A percentile compares a stretch with the other conserved stretches of the same genome.
Evolutionary conservation across 2,797 vertebrate genomes (phyloP).

Genomic region (Betta splendens): DNA sequence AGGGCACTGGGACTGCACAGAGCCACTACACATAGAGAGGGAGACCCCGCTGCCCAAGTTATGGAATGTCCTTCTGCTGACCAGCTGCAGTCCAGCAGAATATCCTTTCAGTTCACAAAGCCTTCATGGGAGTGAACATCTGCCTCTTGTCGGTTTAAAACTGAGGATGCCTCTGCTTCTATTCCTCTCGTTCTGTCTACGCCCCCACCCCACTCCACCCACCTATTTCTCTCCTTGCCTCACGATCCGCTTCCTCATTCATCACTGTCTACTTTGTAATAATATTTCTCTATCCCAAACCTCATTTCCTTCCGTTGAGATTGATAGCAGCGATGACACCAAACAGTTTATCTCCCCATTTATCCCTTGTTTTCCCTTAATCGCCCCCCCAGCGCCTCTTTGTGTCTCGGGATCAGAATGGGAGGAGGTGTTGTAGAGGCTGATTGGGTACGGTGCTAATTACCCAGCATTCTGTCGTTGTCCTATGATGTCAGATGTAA

Average conservation of each 20-base stretch:
- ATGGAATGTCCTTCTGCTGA: constrained; percentile 44
- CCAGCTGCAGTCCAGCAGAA: constrained; percentile 27
- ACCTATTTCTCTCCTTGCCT: constrained; percentile 50
- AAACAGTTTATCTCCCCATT: constrained; percentile 87
- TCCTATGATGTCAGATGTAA: constrained; percentile 70
- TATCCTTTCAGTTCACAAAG: constrained; percentile 42
- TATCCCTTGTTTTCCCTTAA: constrained; percentile 87
- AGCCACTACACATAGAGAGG: constrained; percentile 51
- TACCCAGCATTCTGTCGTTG: constrained; percentile 70
- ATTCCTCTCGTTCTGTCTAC: constrained; percentile 7
- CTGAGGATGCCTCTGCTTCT: constrained; percentile 48
- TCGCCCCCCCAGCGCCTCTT: constrained; percentile 73
- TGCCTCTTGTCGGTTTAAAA: constrained; percentile 27
- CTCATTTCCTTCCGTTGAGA: constrained; percentile 86
- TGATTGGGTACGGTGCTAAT: constrained; percentile 83
- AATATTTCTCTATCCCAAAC: constrained; percentile 87
- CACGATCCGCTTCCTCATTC: constrained; percentile 77
- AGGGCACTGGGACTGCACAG: constrained; percentile 54
- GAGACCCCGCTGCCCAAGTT: constrained; percentile 35
- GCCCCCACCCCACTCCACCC: constrained; percentile 34
- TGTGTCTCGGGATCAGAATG: constrained; percentile 67
- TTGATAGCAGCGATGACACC: constrained; percentile 87
- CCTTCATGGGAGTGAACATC: constrained; percentile 34
- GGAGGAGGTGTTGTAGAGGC: constrained; percentile 52
- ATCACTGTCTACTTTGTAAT: constrained; percentile 90